Evolutionary conservation across 2,113 vertebrate genomes (phyloP).

Genomic region (Limnothrissa miodon): DNA sequence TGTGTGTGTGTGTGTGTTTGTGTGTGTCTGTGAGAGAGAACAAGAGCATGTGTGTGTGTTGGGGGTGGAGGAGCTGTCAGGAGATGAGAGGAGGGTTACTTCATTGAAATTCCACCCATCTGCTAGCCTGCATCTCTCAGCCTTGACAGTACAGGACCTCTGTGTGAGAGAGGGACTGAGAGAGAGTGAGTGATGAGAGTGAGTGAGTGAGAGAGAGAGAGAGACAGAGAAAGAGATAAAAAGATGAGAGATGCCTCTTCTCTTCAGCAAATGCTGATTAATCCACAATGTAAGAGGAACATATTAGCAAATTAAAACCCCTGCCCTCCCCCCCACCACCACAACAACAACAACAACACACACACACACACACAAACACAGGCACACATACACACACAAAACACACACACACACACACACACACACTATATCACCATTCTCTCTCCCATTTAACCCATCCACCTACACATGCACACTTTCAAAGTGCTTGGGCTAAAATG

Average conservation of each 20-base stretch:
- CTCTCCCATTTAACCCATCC: not conserved
- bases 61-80: not conserved
- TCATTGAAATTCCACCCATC: constrained; percentile 30
- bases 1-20: not conserved
- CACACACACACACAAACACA: constrained; percentile 8
- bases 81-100: constrained; percentile 27
- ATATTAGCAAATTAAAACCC: constrained; percentile 4
- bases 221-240: not conserved
- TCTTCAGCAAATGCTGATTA: constrained; percentile 7
- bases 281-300: not conserved
- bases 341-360: too few species aligned
- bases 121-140: not conserved
- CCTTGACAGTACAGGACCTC: constrained; percentile 6
- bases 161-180: not conserved
- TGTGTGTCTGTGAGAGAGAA: not conserved
- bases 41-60: not conserved
- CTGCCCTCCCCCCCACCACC: not conserved
- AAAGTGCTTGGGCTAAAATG: constrained; percentile 1
- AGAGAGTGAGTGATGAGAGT: not conserved
- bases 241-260: constrained; percentile 4
- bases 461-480: not conserved
- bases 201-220: not conserved
- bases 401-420: not conserved
- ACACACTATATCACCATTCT: not conserved
- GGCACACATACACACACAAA: not conserved